Conservation (phyloP, 1,140 invertebrate species). For the Bombus ignitus region DNA sequence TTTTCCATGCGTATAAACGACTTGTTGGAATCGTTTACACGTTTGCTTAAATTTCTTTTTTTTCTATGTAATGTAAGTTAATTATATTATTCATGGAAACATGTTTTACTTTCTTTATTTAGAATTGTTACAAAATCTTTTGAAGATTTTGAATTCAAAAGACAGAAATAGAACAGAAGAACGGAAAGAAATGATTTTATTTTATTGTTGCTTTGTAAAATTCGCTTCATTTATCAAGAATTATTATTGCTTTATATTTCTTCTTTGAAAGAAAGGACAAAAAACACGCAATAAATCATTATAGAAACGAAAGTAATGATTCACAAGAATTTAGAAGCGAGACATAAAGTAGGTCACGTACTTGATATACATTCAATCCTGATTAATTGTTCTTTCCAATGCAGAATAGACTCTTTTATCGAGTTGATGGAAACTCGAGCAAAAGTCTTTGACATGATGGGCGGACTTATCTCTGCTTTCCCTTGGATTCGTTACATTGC, state of each 20-base stretch:
- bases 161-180: no score
- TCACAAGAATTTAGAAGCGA: not conserved
- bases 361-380: not conserved
- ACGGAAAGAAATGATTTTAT: no score
- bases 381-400: not conserved
- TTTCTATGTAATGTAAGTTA: not conserved
- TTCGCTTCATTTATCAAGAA: not conserved
- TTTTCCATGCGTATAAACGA: not conserved
- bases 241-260: not conserved
- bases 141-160: not conserved
- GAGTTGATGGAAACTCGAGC: conserved; percentile 84
- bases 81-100: not conserved
- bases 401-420: conserved; percentile 38
- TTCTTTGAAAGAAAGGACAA: not conserved
- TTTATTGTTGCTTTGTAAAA: not conserved
- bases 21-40: not conserved
- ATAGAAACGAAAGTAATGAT: not conserved
- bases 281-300: not conserved
- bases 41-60: not conserved
- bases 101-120: not conserved
- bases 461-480: conserved; percentile 86
- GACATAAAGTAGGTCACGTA: not conserved
- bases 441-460: conserved; percentile 87
- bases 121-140: not conserved
- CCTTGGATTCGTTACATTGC: conserved; percentile 88